Percentiles rank a stretch among this genome's conserved stretches.
Evolutionary conservation across 2,888 invertebrate genomes (phyloP).

Genomic region (Drosophila lacicola): DNA sequence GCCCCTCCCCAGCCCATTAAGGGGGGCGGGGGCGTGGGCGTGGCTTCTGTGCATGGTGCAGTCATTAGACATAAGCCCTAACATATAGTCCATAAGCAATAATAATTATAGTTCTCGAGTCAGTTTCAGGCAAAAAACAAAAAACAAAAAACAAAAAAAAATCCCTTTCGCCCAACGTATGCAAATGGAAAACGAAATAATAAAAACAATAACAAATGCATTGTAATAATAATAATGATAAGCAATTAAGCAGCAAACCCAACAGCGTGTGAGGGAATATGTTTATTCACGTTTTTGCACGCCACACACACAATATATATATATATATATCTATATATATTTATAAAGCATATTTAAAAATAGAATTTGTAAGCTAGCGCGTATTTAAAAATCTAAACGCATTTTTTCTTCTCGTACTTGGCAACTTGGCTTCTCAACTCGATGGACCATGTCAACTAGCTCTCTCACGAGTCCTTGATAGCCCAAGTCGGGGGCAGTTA

Average conservation of each 20-base stretch:
- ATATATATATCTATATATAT: slow-evolving; percentile 13
- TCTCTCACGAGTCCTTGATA: too few species aligned
- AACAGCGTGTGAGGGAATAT: slow-evolving; percentile 20
- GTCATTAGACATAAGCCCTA: slow-evolving; percentile 3
- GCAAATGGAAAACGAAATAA: neutral
- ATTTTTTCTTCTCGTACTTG: slow-evolving; percentile 2
- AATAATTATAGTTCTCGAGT: slow-evolving; percentile 1
- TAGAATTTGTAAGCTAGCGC: slow-evolving; percentile 32
- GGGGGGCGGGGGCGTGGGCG: neutral
- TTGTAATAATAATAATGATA: slow-evolving; percentile 29
- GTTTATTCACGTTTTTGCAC: slow-evolving; percentile 4
- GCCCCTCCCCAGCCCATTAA: neutral
- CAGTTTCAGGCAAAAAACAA: slow-evolving; percentile 2
- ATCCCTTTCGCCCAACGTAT: neutral
- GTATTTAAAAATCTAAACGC: slow-evolving; percentile 3
- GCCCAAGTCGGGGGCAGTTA: too few species aligned
- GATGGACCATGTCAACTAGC: too few species aligned
- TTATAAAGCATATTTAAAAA: slow-evolving; percentile 35
- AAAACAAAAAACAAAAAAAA: too few species aligned
- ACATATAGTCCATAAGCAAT: slow-evolving; percentile 28
- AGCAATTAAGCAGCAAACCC: slow-evolving; percentile 25
- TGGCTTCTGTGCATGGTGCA: neutral
- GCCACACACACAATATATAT: neutral
- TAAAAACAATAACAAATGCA: slow-evolving; percentile 20
- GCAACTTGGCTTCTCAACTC: too few species aligned